Base-by-base conservation (phyloP, 2,888 invertebrate genomes). In the Vesta saturnalis region DNA sequence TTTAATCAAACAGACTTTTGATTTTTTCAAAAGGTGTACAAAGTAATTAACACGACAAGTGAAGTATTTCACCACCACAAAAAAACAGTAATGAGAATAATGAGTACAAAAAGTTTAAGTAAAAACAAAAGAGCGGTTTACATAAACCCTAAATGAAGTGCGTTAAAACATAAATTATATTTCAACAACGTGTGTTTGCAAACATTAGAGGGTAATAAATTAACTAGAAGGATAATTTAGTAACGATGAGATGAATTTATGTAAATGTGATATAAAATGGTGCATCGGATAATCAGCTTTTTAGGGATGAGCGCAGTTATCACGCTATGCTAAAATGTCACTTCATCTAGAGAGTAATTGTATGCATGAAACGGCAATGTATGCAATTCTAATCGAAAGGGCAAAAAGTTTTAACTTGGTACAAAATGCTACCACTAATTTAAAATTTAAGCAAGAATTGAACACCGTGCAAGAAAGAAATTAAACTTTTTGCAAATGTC, bases 211-310 rank as follows among this genome's bases (percentile, higher is more conserved):
- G 14, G 54, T 59, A 30, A 60, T 60, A 47, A 65, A 65, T 21
- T 60, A 47, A 21, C 60, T 57, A n/a, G n/a, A n/a, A n/a, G n/a
- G n/a, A 60, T 65, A 55, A 65, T 30, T 56, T 46, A 19, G 18
- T 60, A 60, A 46, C 23, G 65, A 65, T 60, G 65, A 19, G 56
- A 16, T 56, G 52, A 65, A 47, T 67, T 58, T 62, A 67, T 58
- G 61, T 52, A 67, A 67, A 67, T 67, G 21, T 10, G 64, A 23
- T 39, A 35, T 18, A 61, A 61, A 66, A 66, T 21, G 15, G 6
- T 46, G 55, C 15, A 55, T 35, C 56, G 39, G 47, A 56, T 43
- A n/a, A 22, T 52, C 16, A 55, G 14, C n/a, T 55, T 55, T 49
- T 49, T 49, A 49, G 49, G 14, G 49, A 16, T 3, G 49, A 12